These are phyloP conservation scores for Condylura cristata DNA, from an alignment of 2,113 vertebrate species.

Conservation along the genomic window DNA sequence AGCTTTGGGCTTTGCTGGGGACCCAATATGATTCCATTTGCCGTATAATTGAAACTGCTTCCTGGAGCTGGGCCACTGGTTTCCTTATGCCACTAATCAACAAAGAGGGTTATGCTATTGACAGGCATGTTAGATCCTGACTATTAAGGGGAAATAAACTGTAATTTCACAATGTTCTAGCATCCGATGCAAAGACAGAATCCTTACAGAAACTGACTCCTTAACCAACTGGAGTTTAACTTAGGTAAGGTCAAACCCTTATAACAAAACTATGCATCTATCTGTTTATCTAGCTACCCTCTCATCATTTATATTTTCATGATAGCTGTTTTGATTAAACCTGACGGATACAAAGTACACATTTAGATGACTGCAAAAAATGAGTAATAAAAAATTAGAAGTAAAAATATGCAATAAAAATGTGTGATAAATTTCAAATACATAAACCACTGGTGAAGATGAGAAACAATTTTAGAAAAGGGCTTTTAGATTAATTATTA, in stretches of 20 bases:
- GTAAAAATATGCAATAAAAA: no score
- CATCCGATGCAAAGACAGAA: background rate
- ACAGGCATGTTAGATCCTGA: background rate
- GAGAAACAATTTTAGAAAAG: background rate
- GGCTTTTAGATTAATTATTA: background rate
- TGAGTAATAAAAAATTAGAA: background rate
- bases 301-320: background rate
- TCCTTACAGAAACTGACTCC: background rate
- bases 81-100: background rate
- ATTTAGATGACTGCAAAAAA: slow-evolving; percentile 5
- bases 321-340: background rate
- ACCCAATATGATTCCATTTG: background rate
- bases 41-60: background rate
- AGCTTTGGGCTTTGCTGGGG: background rate
- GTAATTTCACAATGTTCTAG: background rate
- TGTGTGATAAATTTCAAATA: background rate
- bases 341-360: background rate
- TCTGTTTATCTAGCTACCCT: background rate
- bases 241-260: background rate
- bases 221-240: background rate
- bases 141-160: background rate
- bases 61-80: background rate
- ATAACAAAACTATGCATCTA: background rate
- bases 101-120: background rate
- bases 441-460: slow-evolving; percentile 10